Evolutionary conservation across 2,888 invertebrate genomes (phyloP), one percentile per base, ranked within the genome.

Genomic region (Cephus rjabovi): DNA sequence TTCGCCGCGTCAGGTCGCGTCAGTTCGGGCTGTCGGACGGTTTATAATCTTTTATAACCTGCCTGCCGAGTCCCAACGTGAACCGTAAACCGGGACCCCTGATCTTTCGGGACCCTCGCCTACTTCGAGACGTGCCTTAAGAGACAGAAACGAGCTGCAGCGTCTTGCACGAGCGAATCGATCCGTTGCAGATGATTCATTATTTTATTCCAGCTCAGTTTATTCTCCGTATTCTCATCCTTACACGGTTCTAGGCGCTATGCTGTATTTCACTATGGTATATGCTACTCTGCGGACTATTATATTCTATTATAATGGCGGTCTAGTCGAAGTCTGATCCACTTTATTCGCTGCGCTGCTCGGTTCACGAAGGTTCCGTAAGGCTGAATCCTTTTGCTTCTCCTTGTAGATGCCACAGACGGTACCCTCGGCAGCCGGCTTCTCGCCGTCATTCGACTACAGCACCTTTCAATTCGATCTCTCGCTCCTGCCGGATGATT

Each of bases 391-490:
- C 15, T n/a, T 82, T 78, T 79, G 76, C 81, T 81, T 83, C 83
- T 86, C 84, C 83, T 93, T 93, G 15, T 94, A 96, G 96, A 96
- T 96, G 96, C 95, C 96, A 92, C 96, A 96, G 93, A 96, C 95
- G 88, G 96, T 96, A 87, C 96, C 96, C 79, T 94, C 95, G 87
- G 95, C 95, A 88, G 87, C 86, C 79, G 95, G 95, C 91, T 95
- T 94, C 91, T 95, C 95, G 92, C 95, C 95, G 86, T 95, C 95
- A 83, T 95, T 95, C 90, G 94, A 94, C 89, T 94, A 94, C 92
- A 93, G 92, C 84, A 94, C 95, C 76, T 95, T 95, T 86, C 94
- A 93, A 84, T 95, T 95, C 90, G 95, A 95, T 90, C 91, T 95
- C 84, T 96, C 96, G 33, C 93, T 97, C 77, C 93, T 97, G 88